Evolutionary conservation across 2,888 invertebrate genomes (phyloP), one percentile per base, ranked within the genome.

Genomic region (Thecophora atra): DNA sequence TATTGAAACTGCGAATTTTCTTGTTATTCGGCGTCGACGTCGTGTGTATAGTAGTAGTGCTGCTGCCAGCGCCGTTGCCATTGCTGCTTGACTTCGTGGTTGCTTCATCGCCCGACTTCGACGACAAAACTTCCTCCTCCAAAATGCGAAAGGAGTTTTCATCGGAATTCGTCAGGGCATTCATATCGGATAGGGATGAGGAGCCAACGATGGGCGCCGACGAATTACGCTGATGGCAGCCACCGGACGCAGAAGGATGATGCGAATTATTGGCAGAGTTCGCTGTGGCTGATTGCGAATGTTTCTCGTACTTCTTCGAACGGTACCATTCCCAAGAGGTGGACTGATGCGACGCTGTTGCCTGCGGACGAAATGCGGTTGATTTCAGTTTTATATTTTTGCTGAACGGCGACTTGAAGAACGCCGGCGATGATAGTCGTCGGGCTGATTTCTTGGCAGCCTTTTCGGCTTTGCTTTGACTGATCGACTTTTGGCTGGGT

Each of bases 1-100:
- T 92, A 84, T 91, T 93, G 77, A 94, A 89, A 81, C 91, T 90
- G 81, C 91, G 91, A 80, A 88, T 81, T 72, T 83, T 89, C 84
- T 91, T 93, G 80, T 89, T 90, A 83, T 91, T 93, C 72, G 81
- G 77, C 54, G 79, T 81, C 28, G 83, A 82, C 70, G 81, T 66
- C 68, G 78, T 78, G 67, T 76, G 77, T 73, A 77, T 77, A 66
- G 79, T 79, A 78, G 78, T 79, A 75, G 82, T 84, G 75, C 83
- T 82, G 74, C 81, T 81, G 70, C 80, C 79, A 67, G 79, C 78
- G 68, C 77, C 78, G 73, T 76, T 72, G 58, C 76, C 76, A 73
- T 78, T 78, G 47, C 76, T 28, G 28, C 11, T 58, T 4, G 11
- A 28, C 8, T 19, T 77, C 2, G 37, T 37, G 64, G 60, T 54